Conservation (phyloP, 2,888 invertebrate genomes). For the Melieria omissa region DNA sequence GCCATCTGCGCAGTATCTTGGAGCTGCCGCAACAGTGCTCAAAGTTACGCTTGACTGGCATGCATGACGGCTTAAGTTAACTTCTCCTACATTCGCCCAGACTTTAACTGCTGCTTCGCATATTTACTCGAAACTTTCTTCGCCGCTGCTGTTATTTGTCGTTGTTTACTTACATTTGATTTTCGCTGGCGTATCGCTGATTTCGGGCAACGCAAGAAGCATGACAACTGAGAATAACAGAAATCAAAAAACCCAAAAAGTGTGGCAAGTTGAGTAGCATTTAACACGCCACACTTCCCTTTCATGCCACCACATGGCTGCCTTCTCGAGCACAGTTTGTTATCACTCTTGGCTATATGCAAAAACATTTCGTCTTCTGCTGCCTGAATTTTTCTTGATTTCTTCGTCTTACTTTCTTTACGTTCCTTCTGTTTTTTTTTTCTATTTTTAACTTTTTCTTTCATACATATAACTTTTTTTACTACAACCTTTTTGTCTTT, state of each 20-base stretch:
- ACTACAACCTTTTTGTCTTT: too few relatives aligned
- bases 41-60: constrained; percentile 32
- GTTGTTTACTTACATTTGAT: constrained; percentile 30
- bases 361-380: too few relatives aligned
- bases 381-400: too few relatives aligned
- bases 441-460: background rate
- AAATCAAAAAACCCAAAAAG: constrained; percentile 2
- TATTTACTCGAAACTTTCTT: background rate
- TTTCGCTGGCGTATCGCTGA: background rate
- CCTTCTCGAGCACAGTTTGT: too few relatives aligned
- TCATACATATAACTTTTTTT: background rate
- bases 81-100: background rate
- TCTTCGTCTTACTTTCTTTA: background rate
- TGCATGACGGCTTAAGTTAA: constrained; percentile 23
- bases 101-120: background rate
- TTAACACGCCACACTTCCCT: constrained; percentile 16
- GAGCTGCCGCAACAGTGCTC: constrained; percentile 10
- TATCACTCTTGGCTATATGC: too few relatives aligned
- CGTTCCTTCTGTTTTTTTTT: background rate
- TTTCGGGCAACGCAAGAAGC: background rate
- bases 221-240: background rate
- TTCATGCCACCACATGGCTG: background rate
- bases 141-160: too few relatives aligned
- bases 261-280: constrained; percentile 26
- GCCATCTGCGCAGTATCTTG: background rate